Percentiles rank a stretch among this genome's conserved stretches.
Conservation (phyloP, 1,140 invertebrate species). For the Procambarus clarkii region DNA sequence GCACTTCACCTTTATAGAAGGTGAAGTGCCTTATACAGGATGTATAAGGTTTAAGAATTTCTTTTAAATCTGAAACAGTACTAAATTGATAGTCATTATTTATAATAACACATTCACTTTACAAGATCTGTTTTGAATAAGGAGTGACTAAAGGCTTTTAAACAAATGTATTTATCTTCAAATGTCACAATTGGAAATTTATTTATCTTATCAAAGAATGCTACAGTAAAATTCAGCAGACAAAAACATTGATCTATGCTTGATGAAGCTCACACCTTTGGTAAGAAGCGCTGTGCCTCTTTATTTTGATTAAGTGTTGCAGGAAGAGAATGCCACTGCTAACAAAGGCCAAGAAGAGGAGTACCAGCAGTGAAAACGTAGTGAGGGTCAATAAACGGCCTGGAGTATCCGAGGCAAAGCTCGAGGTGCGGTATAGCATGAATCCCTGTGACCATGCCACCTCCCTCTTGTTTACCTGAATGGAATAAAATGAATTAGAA, state of each 20-base stretch:
- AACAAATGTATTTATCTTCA: background rate
- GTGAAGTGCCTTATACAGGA: no score
- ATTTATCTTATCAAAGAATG: background rate
- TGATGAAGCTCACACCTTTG: slow-evolving; percentile 35
- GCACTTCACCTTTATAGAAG: no score
- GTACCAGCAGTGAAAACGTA: background rate
- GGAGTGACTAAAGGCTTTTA: background rate
- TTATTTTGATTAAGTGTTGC: slow-evolving; percentile 22
- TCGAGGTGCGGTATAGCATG: slow-evolving; percentile 8
- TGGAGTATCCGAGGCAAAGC: background rate
- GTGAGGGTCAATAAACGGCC: background rate
- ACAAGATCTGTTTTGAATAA: no score
- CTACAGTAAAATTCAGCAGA: background rate
- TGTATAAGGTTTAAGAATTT: no score
- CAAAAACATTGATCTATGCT: background rate
- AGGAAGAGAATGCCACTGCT: slow-evolving; percentile 19
- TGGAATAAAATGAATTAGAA: background rate
- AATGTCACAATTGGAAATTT: background rate
- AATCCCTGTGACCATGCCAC: slow-evolving; percentile 32
- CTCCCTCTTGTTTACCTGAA: slow-evolving; percentile 9
- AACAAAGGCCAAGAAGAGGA: slow-evolving; percentile 21
- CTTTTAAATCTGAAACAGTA: no score
- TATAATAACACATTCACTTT: no score
- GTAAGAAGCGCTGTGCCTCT: slow-evolving; percentile 22
- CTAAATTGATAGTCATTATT: no score